Evolutionary conservation across 2,797 vertebrate genomes (phyloP), one percentile per base, ranked within the genome.

Genomic region (Florisuga fusca): DNA sequence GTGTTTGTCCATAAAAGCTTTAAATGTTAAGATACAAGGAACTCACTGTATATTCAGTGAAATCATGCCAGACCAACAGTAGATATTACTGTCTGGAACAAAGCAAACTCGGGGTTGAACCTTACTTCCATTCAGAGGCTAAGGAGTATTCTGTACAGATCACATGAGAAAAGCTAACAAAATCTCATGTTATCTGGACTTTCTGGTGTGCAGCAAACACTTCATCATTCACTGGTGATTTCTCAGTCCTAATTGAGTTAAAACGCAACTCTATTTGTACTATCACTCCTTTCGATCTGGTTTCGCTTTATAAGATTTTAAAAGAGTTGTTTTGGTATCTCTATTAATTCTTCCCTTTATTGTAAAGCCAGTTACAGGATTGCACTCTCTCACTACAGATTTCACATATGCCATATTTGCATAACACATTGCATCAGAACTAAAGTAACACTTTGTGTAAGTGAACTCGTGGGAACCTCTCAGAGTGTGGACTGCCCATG

Each of bases 301-400:
- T 74, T 86, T 92, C 84, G 27, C n/a, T 87, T 76, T 67, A 82
- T 71, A 57, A 73, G 67, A 74, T 79, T 76, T 90, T 77, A 76
- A 41, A 80, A 79, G 71, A 90, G 53, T 66, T 81, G 48, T 41
- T 93, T 84, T 8, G 3, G 29, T 69, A 58, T 72, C 78, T 34
- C n/a, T 84, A 51, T 61, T 68, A 50, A 72, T 87, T 86, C 66
- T 91, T 92, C 85, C 27, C 53, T 79, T 45, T 62, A 55, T 50
- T 0, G 0, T 59, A 59, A 73, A 84, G 38, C 29, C n/a, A 54
- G 58, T 45, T 79, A 31, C 15, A 73, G 51, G 36, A 66, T 15
- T 92, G 54, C 15, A 10, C 21, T 84, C 15, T 75, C 72, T 62
- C 12, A 6, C n/a, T 80, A 23, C 3, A 33, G 54, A 63, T 74